Evolutionary conservation across 2,113 vertebrate genomes (phyloP).

Genomic region (Pycnonotus jocosus): DNA sequence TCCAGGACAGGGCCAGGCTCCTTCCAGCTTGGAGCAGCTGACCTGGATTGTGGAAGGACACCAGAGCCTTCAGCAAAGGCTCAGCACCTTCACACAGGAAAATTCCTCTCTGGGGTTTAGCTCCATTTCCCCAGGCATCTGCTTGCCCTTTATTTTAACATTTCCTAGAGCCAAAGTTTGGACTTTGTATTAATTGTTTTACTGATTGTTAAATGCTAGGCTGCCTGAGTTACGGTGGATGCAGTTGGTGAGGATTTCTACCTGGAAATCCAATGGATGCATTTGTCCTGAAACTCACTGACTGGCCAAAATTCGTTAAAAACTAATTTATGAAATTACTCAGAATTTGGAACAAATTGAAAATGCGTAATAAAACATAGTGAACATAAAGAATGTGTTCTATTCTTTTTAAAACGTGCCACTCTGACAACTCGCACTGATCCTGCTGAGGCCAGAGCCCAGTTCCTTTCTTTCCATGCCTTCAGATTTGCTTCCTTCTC

Average conservation of each 20-base stretch:
- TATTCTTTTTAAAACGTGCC: background rate
- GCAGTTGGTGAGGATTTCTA: background rate
- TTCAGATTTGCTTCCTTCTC: background rate
- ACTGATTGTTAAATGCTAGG: background rate
- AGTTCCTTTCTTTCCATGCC: background rate
- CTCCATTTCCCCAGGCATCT: background rate
- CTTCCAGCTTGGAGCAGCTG: background rate
- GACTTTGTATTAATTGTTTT: background rate
- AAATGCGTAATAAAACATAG: background rate
- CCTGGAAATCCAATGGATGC: background rate
- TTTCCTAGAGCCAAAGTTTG: accelerated
- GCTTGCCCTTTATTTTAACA: background rate
- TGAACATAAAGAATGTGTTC: background rate
- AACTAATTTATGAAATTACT: slow-evolving; percentile 34
- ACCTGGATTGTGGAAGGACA: background rate
- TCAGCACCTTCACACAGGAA: background rate
- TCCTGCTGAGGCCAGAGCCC: background rate
- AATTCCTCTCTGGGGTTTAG: background rate
- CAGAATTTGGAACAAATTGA: background rate
- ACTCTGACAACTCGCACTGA: accelerated
- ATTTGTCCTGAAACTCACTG: background rate
- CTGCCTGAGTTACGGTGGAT: background rate
- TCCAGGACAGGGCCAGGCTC: background rate
- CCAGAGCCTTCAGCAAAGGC: background rate
- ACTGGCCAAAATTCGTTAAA: background rate